Evolutionary conservation across 2,113 vertebrate species (phyloP).

Genomic region (Tiliqua scincoides): DNA sequence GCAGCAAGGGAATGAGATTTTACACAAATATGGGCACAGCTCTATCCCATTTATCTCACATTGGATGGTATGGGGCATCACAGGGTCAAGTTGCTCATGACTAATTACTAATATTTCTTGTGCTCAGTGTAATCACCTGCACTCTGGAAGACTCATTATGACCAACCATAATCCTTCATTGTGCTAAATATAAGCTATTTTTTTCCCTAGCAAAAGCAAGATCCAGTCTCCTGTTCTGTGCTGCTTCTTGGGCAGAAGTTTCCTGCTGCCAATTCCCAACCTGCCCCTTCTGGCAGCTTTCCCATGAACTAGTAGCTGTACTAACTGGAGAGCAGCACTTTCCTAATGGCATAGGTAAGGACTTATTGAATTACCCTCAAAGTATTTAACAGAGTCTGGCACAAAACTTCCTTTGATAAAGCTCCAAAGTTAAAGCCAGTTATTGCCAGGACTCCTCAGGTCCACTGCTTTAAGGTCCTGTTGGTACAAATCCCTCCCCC

Average conservation of each 20-base stretch:
- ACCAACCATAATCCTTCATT: slow-evolving; percentile 25
- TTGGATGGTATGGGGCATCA: not conserved
- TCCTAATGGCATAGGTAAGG: not conserved
- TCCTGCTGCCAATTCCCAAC: not conserved
- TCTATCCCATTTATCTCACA: not conserved
- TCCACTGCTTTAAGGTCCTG: not conserved
- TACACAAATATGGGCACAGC: not conserved
- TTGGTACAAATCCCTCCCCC: not conserved
- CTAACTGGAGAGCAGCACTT: too few relatives aligned
- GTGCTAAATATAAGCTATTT: slow-evolving; percentile 8
- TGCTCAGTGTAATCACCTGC: slow-evolving; percentile 19
- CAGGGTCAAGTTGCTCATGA: not conserved
- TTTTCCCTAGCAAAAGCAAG: not conserved
- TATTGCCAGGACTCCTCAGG: not conserved
- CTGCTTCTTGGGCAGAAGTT: not conserved
- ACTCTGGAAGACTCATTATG: not conserved
- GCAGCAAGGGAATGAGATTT: not conserved
- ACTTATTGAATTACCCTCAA: not conserved
- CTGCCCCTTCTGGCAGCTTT: not conserved
- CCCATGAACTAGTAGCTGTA: not conserved
- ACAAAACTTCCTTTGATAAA: not conserved
- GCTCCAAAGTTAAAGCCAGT: not conserved
- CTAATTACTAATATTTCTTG: slow-evolving; percentile 5
- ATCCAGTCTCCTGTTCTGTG: not conserved
- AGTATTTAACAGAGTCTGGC: not conserved